These are phyloP conservation scores for Drepana arcuata DNA, from an alignment of 1,140 invertebrate species.

Conservation along the genomic window DNA sequence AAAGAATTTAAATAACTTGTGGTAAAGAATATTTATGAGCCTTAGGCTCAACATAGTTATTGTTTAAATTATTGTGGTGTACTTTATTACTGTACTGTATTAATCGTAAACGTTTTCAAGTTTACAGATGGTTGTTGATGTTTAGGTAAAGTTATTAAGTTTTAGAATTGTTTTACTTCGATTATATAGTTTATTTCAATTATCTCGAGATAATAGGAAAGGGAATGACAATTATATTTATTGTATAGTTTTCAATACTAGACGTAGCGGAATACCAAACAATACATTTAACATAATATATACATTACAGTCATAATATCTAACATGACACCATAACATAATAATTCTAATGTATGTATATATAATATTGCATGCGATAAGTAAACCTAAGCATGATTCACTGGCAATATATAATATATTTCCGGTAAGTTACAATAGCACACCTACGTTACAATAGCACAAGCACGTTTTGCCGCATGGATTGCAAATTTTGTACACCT, in stretches of 20 bases:
- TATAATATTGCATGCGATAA: slow-evolving; percentile 16
- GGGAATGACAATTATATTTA: too few species aligned
- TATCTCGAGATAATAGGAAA: slow-evolving; percentile 15
- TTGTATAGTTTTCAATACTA: slow-evolving; percentile 31
- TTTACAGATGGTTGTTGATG: slow-evolving; percentile 67
- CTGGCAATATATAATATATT: too few species aligned
- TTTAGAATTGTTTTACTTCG: slow-evolving; percentile 33
- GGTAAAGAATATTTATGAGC: slow-evolving; percentile 35
- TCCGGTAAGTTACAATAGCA: too few species aligned
- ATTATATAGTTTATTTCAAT: slow-evolving; percentile 26
- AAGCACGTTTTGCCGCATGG: slow-evolving; percentile 52
- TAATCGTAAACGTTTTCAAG: slow-evolving; percentile 44
- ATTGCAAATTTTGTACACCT: slow-evolving; percentile 16
- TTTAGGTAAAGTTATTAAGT: slow-evolving; percentile 63
- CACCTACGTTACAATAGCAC: slow-evolving; percentile 34
- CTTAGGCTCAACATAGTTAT: slow-evolving; percentile 34
- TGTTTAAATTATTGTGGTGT: slow-evolving; percentile 28
- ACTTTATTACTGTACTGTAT: slow-evolving; percentile 13
- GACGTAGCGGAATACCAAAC: slow-evolving; percentile 45
- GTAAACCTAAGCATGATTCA: too few species aligned
- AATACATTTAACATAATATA: slow-evolving; percentile 46
- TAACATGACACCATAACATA: slow-evolving; percentile 33
- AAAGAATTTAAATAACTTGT: slow-evolving; percentile 27
- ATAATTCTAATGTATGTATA: slow-evolving; percentile 8
- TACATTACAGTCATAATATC: slow-evolving; percentile 51